Conservation (phyloP, 2,113 vertebrate genomes). For the Lipophrys pholis region DNA sequence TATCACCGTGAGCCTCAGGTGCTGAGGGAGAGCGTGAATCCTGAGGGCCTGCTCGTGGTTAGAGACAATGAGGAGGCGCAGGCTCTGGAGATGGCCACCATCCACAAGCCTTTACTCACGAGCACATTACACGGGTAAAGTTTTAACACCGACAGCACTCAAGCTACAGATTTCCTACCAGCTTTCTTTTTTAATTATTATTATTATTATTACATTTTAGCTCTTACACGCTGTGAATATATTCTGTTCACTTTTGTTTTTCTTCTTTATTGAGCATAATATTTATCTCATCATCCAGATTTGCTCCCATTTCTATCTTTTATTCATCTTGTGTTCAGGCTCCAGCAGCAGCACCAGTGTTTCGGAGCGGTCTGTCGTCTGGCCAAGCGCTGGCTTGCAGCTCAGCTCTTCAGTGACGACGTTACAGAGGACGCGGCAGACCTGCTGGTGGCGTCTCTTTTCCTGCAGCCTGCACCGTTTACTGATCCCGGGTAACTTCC, state of each 20-base stretch:
- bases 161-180: neutral
- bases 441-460: slow-evolving; percentile 91
- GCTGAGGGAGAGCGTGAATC: slow-evolving; percentile 87
- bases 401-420: slow-evolving; percentile 88
- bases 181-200: too few relatives aligned
- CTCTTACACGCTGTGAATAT: too few relatives aligned
- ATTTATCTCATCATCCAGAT: too few relatives aligned
- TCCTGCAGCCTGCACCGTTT: slow-evolving; percentile 91
- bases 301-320: too few relatives aligned
- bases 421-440: slow-evolving; percentile 91
- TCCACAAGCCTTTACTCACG: slow-evolving; percentile 89
- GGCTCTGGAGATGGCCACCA: slow-evolving; percentile 87
- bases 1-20: slow-evolving; percentile 94
- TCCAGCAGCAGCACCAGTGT: slow-evolving; percentile 93
- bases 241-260: too few relatives aligned
- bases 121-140: slow-evolving; percentile 93
- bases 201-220: too few relatives aligned
- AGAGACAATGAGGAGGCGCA: slow-evolving; percentile 90
- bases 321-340: slow-evolving; percentile 73
- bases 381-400: slow-evolving; percentile 92
- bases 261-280: too few relatives aligned
- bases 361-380: slow-evolving; percentile 90
- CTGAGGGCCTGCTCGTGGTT: slow-evolving; percentile 88
- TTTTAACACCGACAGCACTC: neutral
- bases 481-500: slow-evolving; percentile 88